phyloP scores from a whole-genome alignment of 1,140 invertebrate genomes.

The Sarcophaga bullata region DNA sequence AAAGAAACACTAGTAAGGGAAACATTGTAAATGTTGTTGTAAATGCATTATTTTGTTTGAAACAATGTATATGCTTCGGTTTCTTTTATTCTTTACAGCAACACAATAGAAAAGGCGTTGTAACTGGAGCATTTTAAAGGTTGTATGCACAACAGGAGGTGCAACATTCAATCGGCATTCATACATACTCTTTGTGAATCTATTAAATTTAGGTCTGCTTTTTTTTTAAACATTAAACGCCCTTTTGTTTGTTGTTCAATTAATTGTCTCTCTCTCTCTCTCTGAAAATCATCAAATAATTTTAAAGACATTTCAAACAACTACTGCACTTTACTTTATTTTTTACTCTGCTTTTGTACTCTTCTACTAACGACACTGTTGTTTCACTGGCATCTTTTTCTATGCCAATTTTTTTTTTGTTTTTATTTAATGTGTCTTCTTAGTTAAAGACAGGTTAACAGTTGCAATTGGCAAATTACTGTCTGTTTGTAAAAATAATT shows the following conservation, averaged over 20 bases:
- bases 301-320: background rate
- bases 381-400: constrained; percentile 16
- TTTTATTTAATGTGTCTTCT: too few species aligned
- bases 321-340: background rate
- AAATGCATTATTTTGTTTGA: background rate
- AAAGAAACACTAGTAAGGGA: too few species aligned
- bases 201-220: background rate
- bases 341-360: background rate
- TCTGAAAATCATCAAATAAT: constrained; percentile 10
- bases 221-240: constrained; percentile 25
- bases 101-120: constrained; percentile 30
- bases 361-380: background rate
- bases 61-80: background rate
- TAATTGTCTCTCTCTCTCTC: too few species aligned
- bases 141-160: constrained; percentile 1
- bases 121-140: constrained; percentile 38
- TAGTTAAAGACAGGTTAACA: constrained; percentile 31
- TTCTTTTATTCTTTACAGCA: background rate
- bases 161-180: too few species aligned
- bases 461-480: constrained; percentile 38
- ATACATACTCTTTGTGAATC: background rate
- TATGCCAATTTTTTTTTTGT: background rate
- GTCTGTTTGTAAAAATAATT: constrained; percentile 41
- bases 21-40: constrained; percentile 3
- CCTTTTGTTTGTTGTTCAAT: constrained; percentile 34